Base-by-base conservation (phyloP, 2,888 invertebrate species). In the Drosophila monieri region DNA sequence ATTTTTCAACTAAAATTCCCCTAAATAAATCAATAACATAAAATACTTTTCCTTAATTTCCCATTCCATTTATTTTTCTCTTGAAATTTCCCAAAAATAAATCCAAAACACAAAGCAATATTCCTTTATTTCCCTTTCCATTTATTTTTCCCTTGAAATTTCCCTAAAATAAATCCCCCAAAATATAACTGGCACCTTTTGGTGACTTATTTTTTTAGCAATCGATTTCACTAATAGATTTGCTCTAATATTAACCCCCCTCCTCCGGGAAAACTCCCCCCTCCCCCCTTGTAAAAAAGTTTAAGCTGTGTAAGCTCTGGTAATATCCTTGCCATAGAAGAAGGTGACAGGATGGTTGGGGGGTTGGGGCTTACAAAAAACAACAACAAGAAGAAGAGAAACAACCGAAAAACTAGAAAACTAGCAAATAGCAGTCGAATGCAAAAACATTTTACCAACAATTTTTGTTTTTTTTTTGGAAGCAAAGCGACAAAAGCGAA, bases 371-470 rank as follows among this genome's bases (percentile, higher is more conserved):
- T 70, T 53, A 27, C 27, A 70, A 48, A 53, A 27, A 58, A 41
- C 14, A 41, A 41, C 39, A 41, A 41, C 39, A 9, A 41, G 3
- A 41, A 39, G 15, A 15, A 41, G 15, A 9, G 15, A 18, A 1
- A 35, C 6, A 35, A 0, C 14, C 35, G n/a, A 41, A 41, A 60
- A 70, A 71, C 69, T 78, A 60, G 49, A 72, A 72, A 79, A 76
- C 79, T 81, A 83, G 65, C 43, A 72, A 48, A 37, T 81, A 83
- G 65, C 43, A 72, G 46, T 27, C 44, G 66, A 74, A 68, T 64
- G 70, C 57, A 56, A 70, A 85, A 85, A 81, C 65, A 80, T 81
- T 80, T 85, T 51, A 51, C 44, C 46, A 69, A 49, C 59, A 52
- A 44, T 47, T 48, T 12, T 47, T 12, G 35, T 41, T 30, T 27